These are phyloP conservation scores for Drosophila asahinai DNA, from an alignment of 1,140 invertebrate genomes.

Conservation along the genomic window DNA sequence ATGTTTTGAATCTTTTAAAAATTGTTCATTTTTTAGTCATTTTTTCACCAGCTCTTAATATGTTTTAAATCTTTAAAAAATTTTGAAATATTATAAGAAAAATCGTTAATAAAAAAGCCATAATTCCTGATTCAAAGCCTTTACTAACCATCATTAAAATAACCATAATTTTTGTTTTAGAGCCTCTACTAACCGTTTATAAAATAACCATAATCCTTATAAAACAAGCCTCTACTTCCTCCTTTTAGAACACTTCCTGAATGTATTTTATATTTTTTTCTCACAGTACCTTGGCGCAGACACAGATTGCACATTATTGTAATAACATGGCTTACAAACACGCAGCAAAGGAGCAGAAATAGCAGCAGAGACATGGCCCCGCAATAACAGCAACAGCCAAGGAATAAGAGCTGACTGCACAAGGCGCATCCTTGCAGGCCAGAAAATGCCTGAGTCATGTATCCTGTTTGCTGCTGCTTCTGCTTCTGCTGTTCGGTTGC, in stretches of 20 bases:
- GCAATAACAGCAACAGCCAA: slow-evolving; percentile 39
- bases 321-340: slow-evolving; percentile 82
- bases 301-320: slow-evolving; percentile 70
- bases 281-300: neutral
- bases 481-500: slow-evolving; percentile 35
- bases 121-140: no score
- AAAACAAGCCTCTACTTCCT: neutral
- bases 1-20: no score
- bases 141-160: no score
- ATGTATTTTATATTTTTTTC: neutral
- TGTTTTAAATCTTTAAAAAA: no score
- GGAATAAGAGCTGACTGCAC: slow-evolving; percentile 38
- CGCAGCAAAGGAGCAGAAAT: slow-evolving; percentile 53
- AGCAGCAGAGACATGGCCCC: slow-evolving; percentile 40
- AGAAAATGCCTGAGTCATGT: neutral
- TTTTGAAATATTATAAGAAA: no score
- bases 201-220: no score
- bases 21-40: no score
- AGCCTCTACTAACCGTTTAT: neutral
- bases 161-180: no score
- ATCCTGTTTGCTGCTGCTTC: slow-evolving; percentile 1
- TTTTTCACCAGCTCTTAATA: no score
- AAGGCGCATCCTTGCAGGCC: slow-evolving; percentile 42
- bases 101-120: no score
- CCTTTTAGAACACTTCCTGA: neutral